These are phyloP conservation scores for Passer montanus DNA, from an alignment of 2,113 vertebrate species.

Conservation along the genomic window DNA sequence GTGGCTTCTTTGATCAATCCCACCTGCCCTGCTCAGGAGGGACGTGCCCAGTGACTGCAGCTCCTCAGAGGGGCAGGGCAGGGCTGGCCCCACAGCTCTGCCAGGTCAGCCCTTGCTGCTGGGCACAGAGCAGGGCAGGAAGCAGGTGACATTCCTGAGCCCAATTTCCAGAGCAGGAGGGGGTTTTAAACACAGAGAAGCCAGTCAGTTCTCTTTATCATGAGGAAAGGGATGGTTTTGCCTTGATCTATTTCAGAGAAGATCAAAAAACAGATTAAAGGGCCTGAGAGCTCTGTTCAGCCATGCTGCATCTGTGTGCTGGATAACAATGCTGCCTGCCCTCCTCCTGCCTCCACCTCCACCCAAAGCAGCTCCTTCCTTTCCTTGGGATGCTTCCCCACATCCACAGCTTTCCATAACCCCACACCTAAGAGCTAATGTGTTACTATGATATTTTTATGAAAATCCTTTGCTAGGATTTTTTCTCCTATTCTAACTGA, in stretches of 20 bases:
- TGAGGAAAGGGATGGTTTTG: neutral
- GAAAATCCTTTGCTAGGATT: too few relatives aligned
- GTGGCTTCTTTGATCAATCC: neutral
- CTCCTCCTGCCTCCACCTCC: neutral
- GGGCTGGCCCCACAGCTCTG: neutral
- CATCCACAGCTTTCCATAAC: neutral
- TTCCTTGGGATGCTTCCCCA: neutral
- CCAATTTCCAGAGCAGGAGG: neutral
- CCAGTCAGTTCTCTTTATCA: neutral
- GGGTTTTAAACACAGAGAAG: neutral
- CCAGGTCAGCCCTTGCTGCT: neutral
- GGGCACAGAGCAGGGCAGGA: neutral
- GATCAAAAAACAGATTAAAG: slow-evolving; percentile 48
- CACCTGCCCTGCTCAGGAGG: neutral
- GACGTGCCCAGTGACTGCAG: neutral
- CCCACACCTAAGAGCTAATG: neutral
- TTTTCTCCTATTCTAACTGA: too few relatives aligned
- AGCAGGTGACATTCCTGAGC: neutral
- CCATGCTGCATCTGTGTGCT: neutral
- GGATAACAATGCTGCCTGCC: neutral
- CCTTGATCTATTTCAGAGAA: slow-evolving; percentile 41
- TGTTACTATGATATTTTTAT: too few relatives aligned
- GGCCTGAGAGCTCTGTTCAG: neutral
- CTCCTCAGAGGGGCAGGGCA: neutral
- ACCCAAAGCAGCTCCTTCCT: neutral